Base-by-base conservation (phyloP, 1,140 invertebrate genomes). In the Arctopsyche grandis region DNA sequence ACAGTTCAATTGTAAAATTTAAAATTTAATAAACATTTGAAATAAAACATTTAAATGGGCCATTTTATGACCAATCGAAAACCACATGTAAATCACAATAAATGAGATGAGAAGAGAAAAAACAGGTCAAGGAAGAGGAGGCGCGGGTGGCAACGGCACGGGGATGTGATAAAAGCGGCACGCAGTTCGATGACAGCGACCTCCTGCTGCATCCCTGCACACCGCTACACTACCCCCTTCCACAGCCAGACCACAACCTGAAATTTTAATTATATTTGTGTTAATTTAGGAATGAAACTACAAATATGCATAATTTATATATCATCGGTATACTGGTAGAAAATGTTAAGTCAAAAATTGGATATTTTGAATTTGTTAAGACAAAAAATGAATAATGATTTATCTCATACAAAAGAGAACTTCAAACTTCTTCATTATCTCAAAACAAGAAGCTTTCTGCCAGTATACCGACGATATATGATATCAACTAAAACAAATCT, bases 101-200 rank as follows among this genome's bases (percentile, higher is more conserved):
- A 77, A 77, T 43, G 76, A 70, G 76, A 69, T 77, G 66, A 77
- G 60, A 69, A 77, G 76, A 77, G 76, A 69, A 69, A 58, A 77
- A 70, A 77, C 63, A 80, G 84, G 85, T 87, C 87, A 89, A 75
- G 87, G 87, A 71, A 87, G 87, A 74, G 86, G 85, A 77, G 86
- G 85, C 82, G 94, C 93, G 84, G 94, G 93, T 84, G 94, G 94
- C 90, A 95, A 89, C 84, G 91, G 91, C 87, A 95, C 92, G 84
- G 94, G 95, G 91, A 96, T 95, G 91, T 96, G 94, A 91, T 96
- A 96, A 91, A 95, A 97, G 93, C 96, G 97, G 93, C 96, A 97
- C 88, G 93, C 91, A 87, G 94, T 93, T 86, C 95, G 94, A 84
- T 92, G 91, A 89, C 96, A 97, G 87, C 94, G 93, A 85, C 95